Evolutionary conservation across 2,797 vertebrate species (phyloP).

Genomic region (Ispidina lecontei): DNA sequence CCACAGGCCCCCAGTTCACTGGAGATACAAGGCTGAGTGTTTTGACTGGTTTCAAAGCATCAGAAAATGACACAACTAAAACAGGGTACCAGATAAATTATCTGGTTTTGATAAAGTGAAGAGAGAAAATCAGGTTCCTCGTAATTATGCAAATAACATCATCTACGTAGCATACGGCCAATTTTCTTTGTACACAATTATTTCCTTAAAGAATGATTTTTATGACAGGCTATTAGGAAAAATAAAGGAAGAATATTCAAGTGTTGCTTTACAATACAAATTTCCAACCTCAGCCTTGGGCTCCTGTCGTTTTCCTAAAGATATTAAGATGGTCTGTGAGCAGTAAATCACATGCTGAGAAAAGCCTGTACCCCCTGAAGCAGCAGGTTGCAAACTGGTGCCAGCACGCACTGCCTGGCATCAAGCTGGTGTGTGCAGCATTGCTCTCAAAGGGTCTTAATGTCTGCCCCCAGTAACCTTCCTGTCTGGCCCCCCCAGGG

Average conservation of each 20-base stretch:
- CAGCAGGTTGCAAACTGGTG: not conserved
- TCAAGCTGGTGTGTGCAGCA: rapidly evolving
- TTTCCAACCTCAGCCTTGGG: not conserved
- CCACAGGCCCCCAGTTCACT: rapidly evolving
- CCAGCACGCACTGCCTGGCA: not conserved
- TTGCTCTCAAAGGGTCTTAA: not conserved
- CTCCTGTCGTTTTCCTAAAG: not conserved
- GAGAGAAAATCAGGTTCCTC: not conserved
- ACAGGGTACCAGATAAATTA: rapidly evolving
- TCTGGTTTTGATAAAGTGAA: not conserved
- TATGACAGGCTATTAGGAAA: not conserved
- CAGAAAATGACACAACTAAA: not conserved
- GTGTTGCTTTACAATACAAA: slow-evolving; percentile 5
- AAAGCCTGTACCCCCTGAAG: not conserved
- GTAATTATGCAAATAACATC: slow-evolving; percentile 48
- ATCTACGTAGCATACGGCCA: not conserved
- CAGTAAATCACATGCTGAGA: not conserved
- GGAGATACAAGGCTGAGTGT: not conserved
- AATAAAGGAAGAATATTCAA: not conserved
- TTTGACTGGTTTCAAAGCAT: not conserved
- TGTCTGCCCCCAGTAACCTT: not conserved
- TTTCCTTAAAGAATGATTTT: slow-evolving; percentile 1
- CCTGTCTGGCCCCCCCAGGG: not conserved
- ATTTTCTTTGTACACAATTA: slow-evolving; percentile 16
- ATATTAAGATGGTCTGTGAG: not conserved